Percentiles rank a stretch among this genome's conserved stretches.
phyloP scores from a whole-genome alignment of 1,140 invertebrate genomes.

The Mamestra configurata region DNA sequence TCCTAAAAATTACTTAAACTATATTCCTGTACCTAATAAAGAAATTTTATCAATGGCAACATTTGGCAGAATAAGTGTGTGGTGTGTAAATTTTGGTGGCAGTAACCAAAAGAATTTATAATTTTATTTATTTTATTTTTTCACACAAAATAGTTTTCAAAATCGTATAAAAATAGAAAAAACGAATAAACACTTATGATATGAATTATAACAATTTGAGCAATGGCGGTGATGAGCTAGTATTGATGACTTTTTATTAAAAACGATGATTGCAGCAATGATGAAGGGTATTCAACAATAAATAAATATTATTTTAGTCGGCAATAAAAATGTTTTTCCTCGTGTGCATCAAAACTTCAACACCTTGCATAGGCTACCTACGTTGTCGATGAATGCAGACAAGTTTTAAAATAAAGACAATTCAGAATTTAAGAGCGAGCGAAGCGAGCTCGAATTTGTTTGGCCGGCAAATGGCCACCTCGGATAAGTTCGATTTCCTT shows the following conservation, averaged over 20 bases:
- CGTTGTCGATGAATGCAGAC: too few species aligned
- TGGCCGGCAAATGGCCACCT: too few species aligned
- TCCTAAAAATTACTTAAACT: neutral
- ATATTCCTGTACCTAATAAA: neutral
- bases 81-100: neutral
- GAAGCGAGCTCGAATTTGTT: too few species aligned
- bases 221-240: neutral
- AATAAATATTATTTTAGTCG: too few species aligned
- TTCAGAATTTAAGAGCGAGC: too few species aligned
- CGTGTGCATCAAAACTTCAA: too few species aligned
- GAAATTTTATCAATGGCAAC: constrained; percentile 22
- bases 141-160: constrained; percentile 43
- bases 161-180: constrained; percentile 44
- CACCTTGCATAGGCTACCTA: too few species aligned
- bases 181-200: constrained; percentile 4
- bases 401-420: too few species aligned
- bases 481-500: too few species aligned
- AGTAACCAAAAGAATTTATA: neutral
- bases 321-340: too few species aligned
- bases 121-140: constrained; percentile 15
- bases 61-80: neutral
- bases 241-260: neutral
- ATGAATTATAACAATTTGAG: constrained; percentile 39
- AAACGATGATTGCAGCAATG: neutral
- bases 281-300: neutral